phyloP scores from a whole-genome alignment of 2,113 vertebrate species.

The Lagopus leucura region DNA sequence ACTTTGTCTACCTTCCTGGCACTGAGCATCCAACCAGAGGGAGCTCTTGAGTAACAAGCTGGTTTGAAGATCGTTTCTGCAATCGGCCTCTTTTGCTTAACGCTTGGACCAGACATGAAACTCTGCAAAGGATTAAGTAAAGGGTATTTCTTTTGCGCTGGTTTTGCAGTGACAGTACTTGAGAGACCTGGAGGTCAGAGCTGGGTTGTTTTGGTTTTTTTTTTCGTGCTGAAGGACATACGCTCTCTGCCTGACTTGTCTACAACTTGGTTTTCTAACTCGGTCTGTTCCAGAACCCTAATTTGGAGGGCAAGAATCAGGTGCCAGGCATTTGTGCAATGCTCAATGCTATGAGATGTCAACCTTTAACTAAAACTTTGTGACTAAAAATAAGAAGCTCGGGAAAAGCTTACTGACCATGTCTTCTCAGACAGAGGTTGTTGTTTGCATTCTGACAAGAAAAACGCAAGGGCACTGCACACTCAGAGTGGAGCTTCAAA shows the following conservation, averaged over 20 bases:
- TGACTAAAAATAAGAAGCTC: background rate
- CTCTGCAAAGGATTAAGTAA: background rate
- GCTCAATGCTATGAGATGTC: background rate
- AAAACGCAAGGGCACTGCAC: background rate
- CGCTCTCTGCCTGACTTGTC: background rate
- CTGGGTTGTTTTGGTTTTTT: background rate
- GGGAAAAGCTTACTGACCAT: background rate
- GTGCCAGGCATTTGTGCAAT: background rate
- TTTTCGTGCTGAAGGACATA: background rate
- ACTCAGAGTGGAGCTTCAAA: background rate
- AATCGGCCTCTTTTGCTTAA: background rate
- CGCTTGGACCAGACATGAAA: background rate
- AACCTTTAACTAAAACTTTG: background rate
- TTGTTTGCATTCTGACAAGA: background rate
- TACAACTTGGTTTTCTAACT: background rate
- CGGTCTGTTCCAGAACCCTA: background rate
- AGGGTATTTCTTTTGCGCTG: background rate
- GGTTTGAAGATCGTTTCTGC: background rate
- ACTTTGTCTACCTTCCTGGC: background rate
- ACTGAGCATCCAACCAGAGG: background rate
- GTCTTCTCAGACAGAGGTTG: background rate
- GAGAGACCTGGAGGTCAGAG: background rate
- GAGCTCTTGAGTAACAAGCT: background rate
- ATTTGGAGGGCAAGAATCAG: background rate
- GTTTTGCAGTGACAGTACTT: background rate